These are phyloP conservation scores for Melanotaenia nigrans DNA, from an alignment of 2,797 vertebrate genomes.

Conservation along the genomic window DNA sequence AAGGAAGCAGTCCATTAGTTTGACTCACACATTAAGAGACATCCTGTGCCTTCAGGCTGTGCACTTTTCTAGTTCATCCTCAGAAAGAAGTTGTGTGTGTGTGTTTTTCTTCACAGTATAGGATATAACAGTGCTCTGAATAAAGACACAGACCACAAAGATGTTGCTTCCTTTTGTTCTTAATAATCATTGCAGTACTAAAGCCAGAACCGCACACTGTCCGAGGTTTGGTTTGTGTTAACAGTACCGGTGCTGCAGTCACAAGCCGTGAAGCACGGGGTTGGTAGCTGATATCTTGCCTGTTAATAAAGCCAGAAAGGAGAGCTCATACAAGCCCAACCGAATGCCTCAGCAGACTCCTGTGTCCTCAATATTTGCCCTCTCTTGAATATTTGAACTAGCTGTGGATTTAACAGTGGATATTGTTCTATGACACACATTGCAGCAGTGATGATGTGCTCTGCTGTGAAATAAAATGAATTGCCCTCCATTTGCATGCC, in stretches of 20 bases:
- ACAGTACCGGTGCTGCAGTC: constrained; percentile 16
- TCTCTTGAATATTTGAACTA: constrained; percentile 28
- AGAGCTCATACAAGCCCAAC: constrained; percentile 35
- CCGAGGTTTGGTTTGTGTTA: background rate
- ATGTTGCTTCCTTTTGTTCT: constrained; percentile 32
- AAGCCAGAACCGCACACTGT: background rate
- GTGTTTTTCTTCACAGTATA: constrained; percentile 28
- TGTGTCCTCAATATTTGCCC: constrained; percentile 28
- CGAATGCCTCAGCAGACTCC: constrained; percentile 44
- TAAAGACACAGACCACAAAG: background rate
- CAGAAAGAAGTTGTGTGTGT: constrained; percentile 20
- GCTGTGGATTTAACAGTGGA: constrained; percentile 39
- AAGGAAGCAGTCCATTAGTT: constrained; percentile 70
- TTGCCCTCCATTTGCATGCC: constrained; percentile 60
- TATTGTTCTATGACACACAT: constrained; percentile 27
- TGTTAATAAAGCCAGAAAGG: constrained; percentile 45
- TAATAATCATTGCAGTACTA: constrained; percentile 12
- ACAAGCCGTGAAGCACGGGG: constrained; percentile 7
- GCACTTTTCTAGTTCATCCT: constrained; percentile 54
- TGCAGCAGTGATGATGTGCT: constrained; percentile 13
- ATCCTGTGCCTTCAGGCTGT: constrained; percentile 46
- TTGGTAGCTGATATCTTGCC: constrained; percentile 1
- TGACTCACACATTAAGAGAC: constrained; percentile 68
- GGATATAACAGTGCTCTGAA: constrained; percentile 1
- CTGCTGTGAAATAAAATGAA: constrained; percentile 43